Percentiles rank a stretch among this genome's conserved stretches.
phyloP scores from a whole-genome alignment of 2,113 vertebrate genomes.

The Pitta sordida region DNA sequence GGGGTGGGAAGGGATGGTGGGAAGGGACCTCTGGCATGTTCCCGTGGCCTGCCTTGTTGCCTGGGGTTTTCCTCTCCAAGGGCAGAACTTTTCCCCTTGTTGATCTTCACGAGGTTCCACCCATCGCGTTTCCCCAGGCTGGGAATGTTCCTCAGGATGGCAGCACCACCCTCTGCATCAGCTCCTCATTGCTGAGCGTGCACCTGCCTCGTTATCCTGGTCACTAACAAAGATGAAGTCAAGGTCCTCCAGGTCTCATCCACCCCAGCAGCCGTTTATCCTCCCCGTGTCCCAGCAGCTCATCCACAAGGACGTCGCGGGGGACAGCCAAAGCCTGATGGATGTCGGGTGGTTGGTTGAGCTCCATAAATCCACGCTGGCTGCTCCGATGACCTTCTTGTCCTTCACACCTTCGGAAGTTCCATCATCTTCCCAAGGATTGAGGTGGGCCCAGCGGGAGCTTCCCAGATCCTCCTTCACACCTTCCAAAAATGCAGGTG shows the following conservation, averaged over 20 bases:
- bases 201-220: fast-evolving
- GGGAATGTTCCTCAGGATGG: neutral
- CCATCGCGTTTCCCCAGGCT: neutral
- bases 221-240: neutral
- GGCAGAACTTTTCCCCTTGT: neutral
- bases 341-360: neutral
- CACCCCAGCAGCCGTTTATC: neutral
- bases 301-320: neutral
- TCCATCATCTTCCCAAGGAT: neutral
- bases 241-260: neutral
- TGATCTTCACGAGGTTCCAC: neutral
- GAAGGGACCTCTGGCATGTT: neutral
- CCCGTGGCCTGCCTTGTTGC: neutral
- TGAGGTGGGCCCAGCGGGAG: fast-evolving
- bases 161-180: neutral
- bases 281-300: neutral
- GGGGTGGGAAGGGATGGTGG: neutral
- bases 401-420: neutral
- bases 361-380: neutral
- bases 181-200: neutral
- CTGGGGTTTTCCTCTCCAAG: neutral
- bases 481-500: neutral
- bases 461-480: neutral
- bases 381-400: neutral
- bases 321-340: neutral